Evolutionary conservation across 2,888 invertebrate genomes (phyloP), one percentile per base, ranked within the genome.

Genomic region (Drosophila buzzatii): DNA sequence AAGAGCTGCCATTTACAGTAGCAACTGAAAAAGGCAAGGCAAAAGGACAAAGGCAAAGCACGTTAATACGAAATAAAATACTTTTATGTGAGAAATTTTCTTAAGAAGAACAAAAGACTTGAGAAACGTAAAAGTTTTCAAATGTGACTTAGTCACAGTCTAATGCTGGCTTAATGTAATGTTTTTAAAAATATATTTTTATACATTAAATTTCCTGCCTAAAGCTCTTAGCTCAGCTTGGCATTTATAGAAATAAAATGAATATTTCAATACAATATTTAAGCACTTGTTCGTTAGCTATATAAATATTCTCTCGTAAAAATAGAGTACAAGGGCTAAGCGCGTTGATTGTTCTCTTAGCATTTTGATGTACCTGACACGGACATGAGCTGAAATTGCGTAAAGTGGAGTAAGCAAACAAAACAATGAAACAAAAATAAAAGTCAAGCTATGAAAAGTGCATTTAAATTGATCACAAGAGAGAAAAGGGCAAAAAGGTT

Each of bases 401-500:
- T 61, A 51, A 44, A 55, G 16, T 41, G 23, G 14, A 35, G 45
- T 56, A 44, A 44, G 41, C 70, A 56, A 70, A 59, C 45, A 70
- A 73, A 57, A 53, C 35, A 10, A 23, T 23, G 3, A 18, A 18
- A 27, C 5, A 27, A 31, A 14, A 16, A 49, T 7, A 35, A 52
- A 67, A 66, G 52, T 55, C 39, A 64, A 64, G 67, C 52, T 63
- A 65, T 75, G 77, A 77, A 80, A 77, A 72, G 72, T 87, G 85
- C 85, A 84, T 86, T 82, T 82, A 73, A 81, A 77, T 81, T 70
- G 81, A 76, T 62, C 75, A 44, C n/a, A 42, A 44, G 20, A 33
- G 35, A n/a, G 44, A 53, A 23, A 20, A 1, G 1, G n/a, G 27
- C 6, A 39, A 39, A 39, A 31, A 62, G 62, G 51, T 52, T 60